These are phyloP conservation scores for Motacilla alba DNA, from an alignment of 2,113 vertebrate species.

Conservation along the genomic window DNA sequence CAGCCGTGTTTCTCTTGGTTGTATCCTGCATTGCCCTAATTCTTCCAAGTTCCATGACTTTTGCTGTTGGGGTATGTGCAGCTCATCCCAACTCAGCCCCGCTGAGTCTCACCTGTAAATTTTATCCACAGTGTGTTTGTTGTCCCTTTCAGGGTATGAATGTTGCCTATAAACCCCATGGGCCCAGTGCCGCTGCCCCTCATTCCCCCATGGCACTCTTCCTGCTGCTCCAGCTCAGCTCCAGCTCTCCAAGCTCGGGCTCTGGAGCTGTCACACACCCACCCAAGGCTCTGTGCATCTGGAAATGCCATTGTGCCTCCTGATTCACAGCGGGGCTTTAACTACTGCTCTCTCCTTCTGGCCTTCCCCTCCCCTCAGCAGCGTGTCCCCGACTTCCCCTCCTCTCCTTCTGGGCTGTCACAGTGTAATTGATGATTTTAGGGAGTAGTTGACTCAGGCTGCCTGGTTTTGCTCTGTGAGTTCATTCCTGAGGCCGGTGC, in stretches of 20 bases:
- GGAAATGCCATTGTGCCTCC: conserved; percentile 5
- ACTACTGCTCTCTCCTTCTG: neutral
- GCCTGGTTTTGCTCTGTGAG: conserved; percentile 48
- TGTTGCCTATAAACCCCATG: accelerated
- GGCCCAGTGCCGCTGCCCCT: accelerated
- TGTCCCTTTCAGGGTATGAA: neutral
- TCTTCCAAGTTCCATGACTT: neutral
- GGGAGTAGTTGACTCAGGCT: conserved; percentile 47
- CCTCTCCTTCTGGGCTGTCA: conserved; percentile 46
- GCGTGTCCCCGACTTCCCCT: conserved; percentile 24
- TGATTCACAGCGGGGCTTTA: neutral
- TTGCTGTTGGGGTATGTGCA: neutral
- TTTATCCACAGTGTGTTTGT: neutral
- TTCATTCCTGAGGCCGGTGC: conserved; percentile 34
- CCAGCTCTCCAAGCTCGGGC: neutral
- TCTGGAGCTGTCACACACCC: neutral
- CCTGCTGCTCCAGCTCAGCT: accelerated
- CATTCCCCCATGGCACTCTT: accelerated
- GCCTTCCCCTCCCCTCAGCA: conserved; percentile 27
- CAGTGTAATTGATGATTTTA: conserved; percentile 29
- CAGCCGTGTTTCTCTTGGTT: neutral
- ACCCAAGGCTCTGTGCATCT: neutral
- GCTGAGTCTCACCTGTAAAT: neutral
- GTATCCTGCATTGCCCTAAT: neutral
- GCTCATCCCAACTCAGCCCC: neutral